Evolutionary conservation across 2,888 invertebrate genomes (phyloP).

Genomic region (Cataglyphis livida): DNA sequence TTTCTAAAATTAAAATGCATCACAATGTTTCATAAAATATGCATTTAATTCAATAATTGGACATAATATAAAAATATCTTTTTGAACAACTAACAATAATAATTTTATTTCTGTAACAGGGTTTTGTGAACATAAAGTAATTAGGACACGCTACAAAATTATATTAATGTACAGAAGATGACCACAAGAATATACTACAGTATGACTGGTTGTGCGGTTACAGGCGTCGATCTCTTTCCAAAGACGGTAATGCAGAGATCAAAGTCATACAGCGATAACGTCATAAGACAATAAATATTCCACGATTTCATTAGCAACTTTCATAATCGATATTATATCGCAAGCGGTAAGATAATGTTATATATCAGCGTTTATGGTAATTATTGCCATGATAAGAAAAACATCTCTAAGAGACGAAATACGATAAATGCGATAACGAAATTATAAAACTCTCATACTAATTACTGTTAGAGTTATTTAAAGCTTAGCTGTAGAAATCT

Average conservation of each 20-base stretch:
- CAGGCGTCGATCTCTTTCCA: constrained; percentile 6
- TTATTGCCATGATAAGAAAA: background rate
- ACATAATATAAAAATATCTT: background rate
- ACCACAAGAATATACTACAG: background rate
- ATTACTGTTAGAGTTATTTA: background rate
- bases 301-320: background rate
- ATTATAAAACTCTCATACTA: background rate
- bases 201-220: background rate
- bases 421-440: background rate
- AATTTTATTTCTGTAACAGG: background rate
- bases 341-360: background rate
- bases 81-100: background rate
- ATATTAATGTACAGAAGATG: background rate
- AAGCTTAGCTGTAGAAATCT: background rate
- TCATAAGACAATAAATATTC: background rate
- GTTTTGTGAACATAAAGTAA: background rate
- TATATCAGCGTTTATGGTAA: background rate
- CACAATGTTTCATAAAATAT: background rate
- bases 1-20: background rate
- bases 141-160: background rate
- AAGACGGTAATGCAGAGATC: constrained; percentile 44
- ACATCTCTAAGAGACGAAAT: background rate
- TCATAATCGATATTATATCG: constrained; percentile 14
- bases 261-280: background rate
- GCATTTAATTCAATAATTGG: background rate